A percentile compares a stretch with the other conserved stretches of the same genome.
These are phyloP conservation scores for Lasiurus cinereus DNA, from an alignment of 2,113 vertebrate genomes.

Conservation along the genomic window DNA sequence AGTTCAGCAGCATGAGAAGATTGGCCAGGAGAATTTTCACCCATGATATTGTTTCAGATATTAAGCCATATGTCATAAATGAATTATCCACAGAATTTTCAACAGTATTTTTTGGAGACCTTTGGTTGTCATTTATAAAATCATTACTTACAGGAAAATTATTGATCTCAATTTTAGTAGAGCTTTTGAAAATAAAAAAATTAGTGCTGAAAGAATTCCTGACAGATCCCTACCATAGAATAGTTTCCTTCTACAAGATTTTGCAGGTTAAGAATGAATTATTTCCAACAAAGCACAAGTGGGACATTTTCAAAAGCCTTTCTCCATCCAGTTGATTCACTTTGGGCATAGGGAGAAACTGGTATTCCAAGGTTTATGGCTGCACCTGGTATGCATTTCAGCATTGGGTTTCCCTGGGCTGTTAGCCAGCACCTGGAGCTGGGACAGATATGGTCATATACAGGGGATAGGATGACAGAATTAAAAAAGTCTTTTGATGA, in stretches of 20 bases:
- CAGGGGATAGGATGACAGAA: neutral
- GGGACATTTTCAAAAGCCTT: neutral
- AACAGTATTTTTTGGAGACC: neutral
- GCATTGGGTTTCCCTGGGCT: neutral
- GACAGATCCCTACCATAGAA: neutral
- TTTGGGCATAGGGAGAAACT: neutral
- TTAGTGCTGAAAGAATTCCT: neutral
- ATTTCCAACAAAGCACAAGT: constrained; percentile 12
- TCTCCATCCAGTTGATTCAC: neutral
- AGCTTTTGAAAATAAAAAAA: constrained; percentile 13
- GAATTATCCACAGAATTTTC: constrained; percentile 43
- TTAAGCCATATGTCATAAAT: constrained; percentile 14
- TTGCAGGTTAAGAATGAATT: neutral
- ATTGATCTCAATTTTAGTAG: neutral
- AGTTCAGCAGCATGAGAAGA: neutral
- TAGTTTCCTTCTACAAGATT: neutral
- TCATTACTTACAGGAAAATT: neutral
- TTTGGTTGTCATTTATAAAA: constrained; percentile 47
- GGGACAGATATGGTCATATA: neutral
- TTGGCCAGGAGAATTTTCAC: neutral
- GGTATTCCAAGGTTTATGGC: neutral
- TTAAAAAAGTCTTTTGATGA: neutral
- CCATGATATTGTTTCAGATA: neutral
- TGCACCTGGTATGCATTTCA: neutral
- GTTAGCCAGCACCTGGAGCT: neutral